A percentile compares a stretch with the other conserved stretches of the same genome.
phyloP scores from a whole-genome alignment of 2,888 invertebrate species.

The Leptura quadrifasciata region DNA sequence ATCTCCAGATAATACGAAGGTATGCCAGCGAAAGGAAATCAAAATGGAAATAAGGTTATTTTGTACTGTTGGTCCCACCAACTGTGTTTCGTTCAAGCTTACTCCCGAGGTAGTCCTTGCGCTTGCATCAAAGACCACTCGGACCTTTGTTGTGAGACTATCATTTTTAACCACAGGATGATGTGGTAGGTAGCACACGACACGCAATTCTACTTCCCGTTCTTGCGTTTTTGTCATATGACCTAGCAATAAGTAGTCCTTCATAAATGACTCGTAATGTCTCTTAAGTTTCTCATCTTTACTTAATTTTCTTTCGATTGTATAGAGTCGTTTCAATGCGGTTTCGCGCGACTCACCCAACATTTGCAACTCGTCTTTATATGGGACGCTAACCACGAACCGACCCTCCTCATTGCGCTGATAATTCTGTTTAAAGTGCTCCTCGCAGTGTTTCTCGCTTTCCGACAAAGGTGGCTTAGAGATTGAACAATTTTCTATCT shows the following conservation, averaged over 20 bases:
- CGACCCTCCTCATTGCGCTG: not conserved
- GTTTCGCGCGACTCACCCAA: not conserved
- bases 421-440: not conserved
- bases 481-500: too few species aligned
- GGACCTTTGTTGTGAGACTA: slow-evolving; percentile 43
- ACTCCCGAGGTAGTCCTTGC: slow-evolving; percentile 19
- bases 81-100: too few species aligned
- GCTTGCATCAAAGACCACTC: slow-evolving; percentile 41
- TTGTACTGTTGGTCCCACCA: too few species aligned
- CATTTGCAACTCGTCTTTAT: not conserved
- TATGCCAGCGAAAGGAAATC: too few species aligned
- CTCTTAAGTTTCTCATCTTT: not conserved
- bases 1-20: too few species aligned
- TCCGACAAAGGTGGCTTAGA: not conserved
- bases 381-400: not conserved
- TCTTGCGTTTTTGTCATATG: slow-evolving; percentile 4
- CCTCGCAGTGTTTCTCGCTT: not conserved
- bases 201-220: not conserved
- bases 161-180: slow-evolving; percentile 25
- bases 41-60: too few species aligned
- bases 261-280: slow-evolving; percentile 2
- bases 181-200: slow-evolving; percentile 27
- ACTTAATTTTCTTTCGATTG: not conserved
- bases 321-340: not conserved
- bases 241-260: not conserved